Evolutionary conservation across 2,797 vertebrate species (phyloP), one percentile per base, ranked within the genome.

Genomic region (Tauraco hartlaubi): DNA sequence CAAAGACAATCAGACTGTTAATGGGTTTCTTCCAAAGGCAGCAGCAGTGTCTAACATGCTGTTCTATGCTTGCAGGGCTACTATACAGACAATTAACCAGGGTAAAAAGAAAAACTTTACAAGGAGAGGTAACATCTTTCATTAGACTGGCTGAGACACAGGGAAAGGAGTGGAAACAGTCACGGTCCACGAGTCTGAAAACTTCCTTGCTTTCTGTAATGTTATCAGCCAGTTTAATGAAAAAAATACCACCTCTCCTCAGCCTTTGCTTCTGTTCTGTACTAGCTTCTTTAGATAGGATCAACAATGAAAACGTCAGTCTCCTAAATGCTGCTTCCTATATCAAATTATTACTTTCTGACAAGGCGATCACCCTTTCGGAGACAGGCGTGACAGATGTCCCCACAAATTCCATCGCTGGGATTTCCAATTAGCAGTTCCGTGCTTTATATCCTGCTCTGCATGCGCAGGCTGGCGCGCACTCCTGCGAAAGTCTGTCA

Each of bases 291-390:
- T 85, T 39, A 82, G 18, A 68, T 67, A 94, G 22, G 16, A 54
- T 61, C 13, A 26, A 84, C 12, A 80, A 74, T 8, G 79, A 84
- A 88, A 61, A 26, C 0, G 55, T 58, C 55, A 74, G 29, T 23
- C 20, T 62, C 73, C 58, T 79, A 83, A 78, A 77, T 15, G 31
- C 35, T 77, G 74, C 28, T 85, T 82, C 83, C 37, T 63, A 8
- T 31, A 75, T 20, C 28, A 87, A 85, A 85, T 66, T 19, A 95
- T 92, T 97, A 85, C 90, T 95, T 91, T 93, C 78, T 76, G 75
- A 78, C 33, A 75, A 74, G 73, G 61, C 2, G 33, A 88, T 79
- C 68, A 31, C 31, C 19, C 83, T 83, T 83, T 63, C 20, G 19
- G 79, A 90, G 55, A 73, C 0, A 2, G 48, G 29, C 16, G 17